A percentile compares a stretch with the other conserved stretches of the same genome.
phyloP scores from a whole-genome alignment of 2,888 invertebrate genomes.

The Microdon myrmicae region DNA sequence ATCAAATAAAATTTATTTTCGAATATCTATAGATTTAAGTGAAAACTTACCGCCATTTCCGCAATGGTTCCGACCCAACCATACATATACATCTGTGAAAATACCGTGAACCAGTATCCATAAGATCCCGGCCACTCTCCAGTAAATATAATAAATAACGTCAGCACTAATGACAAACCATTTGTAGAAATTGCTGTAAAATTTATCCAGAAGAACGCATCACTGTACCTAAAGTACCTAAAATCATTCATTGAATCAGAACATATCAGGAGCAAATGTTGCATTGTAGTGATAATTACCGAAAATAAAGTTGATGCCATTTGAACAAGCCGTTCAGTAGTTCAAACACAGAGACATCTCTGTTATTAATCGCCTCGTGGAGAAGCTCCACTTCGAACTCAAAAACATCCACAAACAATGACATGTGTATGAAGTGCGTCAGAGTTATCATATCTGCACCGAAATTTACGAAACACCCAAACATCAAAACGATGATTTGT shows the following conservation, averaged over 20 bases:
- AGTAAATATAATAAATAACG: constrained; percentile 52
- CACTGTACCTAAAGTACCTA: constrained; percentile 3
- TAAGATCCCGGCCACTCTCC: constrained; percentile 55
- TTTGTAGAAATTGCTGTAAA: constrained; percentile 50
- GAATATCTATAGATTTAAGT: too few relatives aligned
- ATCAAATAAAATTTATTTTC: too few relatives aligned
- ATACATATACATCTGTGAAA: constrained; percentile 55
- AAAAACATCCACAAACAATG: constrained; percentile 53
- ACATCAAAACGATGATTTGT: constrained; percentile 37
- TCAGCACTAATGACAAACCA: constrained; percentile 53
- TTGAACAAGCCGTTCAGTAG: constrained; percentile 46
- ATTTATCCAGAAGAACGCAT: constrained; percentile 17
- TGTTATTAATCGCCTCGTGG: constrained; percentile 30
- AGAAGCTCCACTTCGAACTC: constrained; percentile 49
- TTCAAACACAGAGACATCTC: not conserved
- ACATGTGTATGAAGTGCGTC: constrained; percentile 45
- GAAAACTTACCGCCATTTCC: constrained; percentile 52
- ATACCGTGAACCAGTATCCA: constrained; percentile 42
- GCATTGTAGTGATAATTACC: not conserved
- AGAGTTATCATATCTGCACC: constrained; percentile 54
- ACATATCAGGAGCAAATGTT: too few relatives aligned
- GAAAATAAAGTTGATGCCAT: constrained; percentile 53
- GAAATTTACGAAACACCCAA: constrained; percentile 53
- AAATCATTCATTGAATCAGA: too few relatives aligned
- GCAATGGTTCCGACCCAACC: constrained; percentile 56